Evolutionary conservation across 2,113 vertebrate genomes (phyloP), one percentile per base, ranked within the genome.

Genomic region (Phylloscopus whistleri): DNA sequence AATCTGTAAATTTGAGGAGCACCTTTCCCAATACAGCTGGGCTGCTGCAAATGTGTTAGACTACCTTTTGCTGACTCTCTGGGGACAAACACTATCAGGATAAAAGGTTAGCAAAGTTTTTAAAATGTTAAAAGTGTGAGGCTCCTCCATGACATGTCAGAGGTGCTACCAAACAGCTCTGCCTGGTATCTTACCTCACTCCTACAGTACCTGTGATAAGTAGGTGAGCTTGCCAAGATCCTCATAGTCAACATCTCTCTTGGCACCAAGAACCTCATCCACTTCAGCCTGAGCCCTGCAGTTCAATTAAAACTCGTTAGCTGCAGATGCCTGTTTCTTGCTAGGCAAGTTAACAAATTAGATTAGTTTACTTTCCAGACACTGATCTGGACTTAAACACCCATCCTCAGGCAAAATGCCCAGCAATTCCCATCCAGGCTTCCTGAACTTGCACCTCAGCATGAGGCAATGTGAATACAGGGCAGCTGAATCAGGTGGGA

Each of bases 211-310:
- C 99, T 99, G 99, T 0, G 98, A 98, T 72, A 99, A 97, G 86
- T 99, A 99, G 78, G 97, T 91, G 69, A 99, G 96, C 46, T 98
- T 97, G 64, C 98, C 98, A 84, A 99, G 98, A 95, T 99, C 98
- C 18, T 99, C 98, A 69, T 98, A 98, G 86, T 95, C 97, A 62
- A 99, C 98, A 9, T 99, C 97, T 90, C 87, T 97, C 97, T 98
- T 99, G 90, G 98, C 97, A 56, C 99, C 99, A 31, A 99, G 95
- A 59, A 99, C 98, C 30, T 99, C 98, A 56, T 99, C 99, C 89
- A 99, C 98, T 93, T 99, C 99, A 0, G 98, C 98, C 92, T 96
- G 98, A 78, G 84, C 94, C 95, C 99, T 99, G 90, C 63, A 46
- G 74, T 89, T 75, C 59, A 90, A 60, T 96, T 51, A 75, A 52